Evolutionary conservation across 2,888 invertebrate genomes (phyloP).

Genomic region (Tuta absoluta): DNA sequence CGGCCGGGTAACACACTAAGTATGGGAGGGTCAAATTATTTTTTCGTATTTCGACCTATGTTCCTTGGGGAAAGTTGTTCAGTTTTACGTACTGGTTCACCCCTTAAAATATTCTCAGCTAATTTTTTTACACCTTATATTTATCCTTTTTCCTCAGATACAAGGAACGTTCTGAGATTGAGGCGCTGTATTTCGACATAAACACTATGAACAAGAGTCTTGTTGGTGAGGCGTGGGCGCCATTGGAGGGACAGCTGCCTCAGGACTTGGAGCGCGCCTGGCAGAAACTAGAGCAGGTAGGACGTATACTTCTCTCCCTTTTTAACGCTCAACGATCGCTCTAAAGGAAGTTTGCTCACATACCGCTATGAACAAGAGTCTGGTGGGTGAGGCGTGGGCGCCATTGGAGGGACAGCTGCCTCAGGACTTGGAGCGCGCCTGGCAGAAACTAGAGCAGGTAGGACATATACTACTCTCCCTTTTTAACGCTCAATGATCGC

Average conservation of each 20-base stretch:
- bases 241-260: slow-evolving; percentile 93
- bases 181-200: slow-evolving; percentile 97
- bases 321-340: too few relatives aligned
- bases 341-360: too few relatives aligned
- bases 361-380: slow-evolving; percentile 93
- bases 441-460: slow-evolving; percentile 92
- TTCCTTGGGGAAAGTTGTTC: too few relatives aligned
- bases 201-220: slow-evolving; percentile 98
- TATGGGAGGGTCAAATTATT: too few relatives aligned
- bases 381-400: slow-evolving; percentile 92
- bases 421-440: slow-evolving; percentile 96
- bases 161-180: slow-evolving; percentile 89
- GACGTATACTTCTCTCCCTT: too few relatives aligned
- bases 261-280: slow-evolving; percentile 98
- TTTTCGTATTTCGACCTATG: too few relatives aligned
- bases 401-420: slow-evolving; percentile 95
- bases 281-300: slow-evolving; percentile 89
- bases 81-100: too few relatives aligned
- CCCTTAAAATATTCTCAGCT: too few relatives aligned
- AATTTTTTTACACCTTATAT: too few relatives aligned
- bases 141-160: background rate
- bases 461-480: background rate
- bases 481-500: too few relatives aligned
- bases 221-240: slow-evolving; percentile 91
- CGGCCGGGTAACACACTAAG: too few relatives aligned